Evolutionary conservation across 1,140 invertebrate genomes (phyloP), one percentile per base, ranked within the genome.

Genomic region (Penaeus indicus): DNA sequence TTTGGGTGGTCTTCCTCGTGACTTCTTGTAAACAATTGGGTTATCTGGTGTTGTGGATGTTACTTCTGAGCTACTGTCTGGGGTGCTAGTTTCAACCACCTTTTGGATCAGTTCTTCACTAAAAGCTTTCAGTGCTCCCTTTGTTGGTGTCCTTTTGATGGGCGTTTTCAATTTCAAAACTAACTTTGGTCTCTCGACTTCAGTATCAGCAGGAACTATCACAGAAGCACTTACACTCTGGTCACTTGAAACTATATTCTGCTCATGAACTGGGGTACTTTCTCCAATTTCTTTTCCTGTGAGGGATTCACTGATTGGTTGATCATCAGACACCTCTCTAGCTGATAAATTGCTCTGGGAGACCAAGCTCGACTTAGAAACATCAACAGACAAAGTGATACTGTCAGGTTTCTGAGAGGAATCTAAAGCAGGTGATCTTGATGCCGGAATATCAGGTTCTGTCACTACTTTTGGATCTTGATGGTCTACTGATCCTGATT

Each of bases 41-140:
- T 75, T 27, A 32, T 88, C 87, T 42, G 87, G 87, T 7, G 87
- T 88, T 1, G 87, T 88, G 32, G 87, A 88, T 16, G 81, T 88
- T 22, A 88, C 87, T 64, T 88, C 87, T 42, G 87, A 88, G 62
- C 87, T 88, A 62, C 87, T 88, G 82, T 88, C 87, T n/a, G 87
- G 87, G 21, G 78, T 80, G 27, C 18, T 38, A 22, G 47, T 64
- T 54, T 72, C 27, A 47, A 84, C 18, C 18, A 21, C 16, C 22
- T 25, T 18, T 72, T 5, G 21, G 60, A 88, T 32, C 25, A 88
- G 42, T 62, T 88, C 87, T 69, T 84, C 87, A 54, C 21, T 84
- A 61, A 84, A 88, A 47, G 81, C 87, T 84, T 88, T 88, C 25
- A 84, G 82, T n/a, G 87, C 87, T 79, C 69, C 87, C 67, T 88